A percentile compares a stretch with the other conserved stretches of the same genome.
phyloP scores from a whole-genome alignment of 2,888 invertebrate genomes.

The Achlya flavicornis region DNA sequence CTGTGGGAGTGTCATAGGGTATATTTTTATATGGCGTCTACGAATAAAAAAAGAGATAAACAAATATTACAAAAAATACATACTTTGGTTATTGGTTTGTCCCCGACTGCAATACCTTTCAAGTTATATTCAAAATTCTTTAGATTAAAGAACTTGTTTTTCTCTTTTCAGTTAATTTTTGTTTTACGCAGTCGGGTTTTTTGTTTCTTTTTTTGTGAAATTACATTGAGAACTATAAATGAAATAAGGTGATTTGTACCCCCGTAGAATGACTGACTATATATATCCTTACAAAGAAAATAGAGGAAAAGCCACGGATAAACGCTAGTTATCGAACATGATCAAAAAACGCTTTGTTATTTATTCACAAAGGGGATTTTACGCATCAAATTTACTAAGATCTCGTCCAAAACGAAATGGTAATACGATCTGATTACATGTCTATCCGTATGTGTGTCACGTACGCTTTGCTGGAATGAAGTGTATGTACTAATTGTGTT shows the following conservation, averaged over 20 bases:
- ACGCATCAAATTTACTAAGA: not conserved
- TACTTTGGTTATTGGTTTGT: too few relatives aligned
- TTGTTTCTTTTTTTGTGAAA: too few relatives aligned
- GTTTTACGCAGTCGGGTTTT: too few relatives aligned
- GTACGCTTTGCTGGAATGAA: not conserved
- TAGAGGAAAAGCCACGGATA: not conserved
- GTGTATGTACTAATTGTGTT: constrained; percentile 1
- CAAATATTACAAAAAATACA: too few relatives aligned
- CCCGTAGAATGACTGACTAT: not conserved
- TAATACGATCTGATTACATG: constrained; percentile 1
- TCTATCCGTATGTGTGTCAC: not conserved
- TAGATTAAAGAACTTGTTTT: too few relatives aligned
- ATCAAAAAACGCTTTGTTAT: constrained; percentile 8
- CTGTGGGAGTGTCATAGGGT: too few relatives aligned
- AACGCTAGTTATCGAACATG: constrained; percentile 7
- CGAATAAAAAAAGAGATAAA: too few relatives aligned
- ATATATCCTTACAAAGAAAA: not conserved
- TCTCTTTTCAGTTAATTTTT: too few relatives aligned
- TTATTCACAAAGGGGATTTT: constrained; percentile 3
- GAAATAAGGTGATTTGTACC: not conserved
- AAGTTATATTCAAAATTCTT: too few relatives aligned
- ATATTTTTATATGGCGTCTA: too few relatives aligned
- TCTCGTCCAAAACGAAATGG: not conserved
- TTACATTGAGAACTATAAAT: not conserved
- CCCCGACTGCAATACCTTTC: too few relatives aligned